These are phyloP conservation scores for Phalacrocorax brasilianus DNA, from an alignment of 2,113 vertebrate genomes.

Conservation along the genomic window DNA sequence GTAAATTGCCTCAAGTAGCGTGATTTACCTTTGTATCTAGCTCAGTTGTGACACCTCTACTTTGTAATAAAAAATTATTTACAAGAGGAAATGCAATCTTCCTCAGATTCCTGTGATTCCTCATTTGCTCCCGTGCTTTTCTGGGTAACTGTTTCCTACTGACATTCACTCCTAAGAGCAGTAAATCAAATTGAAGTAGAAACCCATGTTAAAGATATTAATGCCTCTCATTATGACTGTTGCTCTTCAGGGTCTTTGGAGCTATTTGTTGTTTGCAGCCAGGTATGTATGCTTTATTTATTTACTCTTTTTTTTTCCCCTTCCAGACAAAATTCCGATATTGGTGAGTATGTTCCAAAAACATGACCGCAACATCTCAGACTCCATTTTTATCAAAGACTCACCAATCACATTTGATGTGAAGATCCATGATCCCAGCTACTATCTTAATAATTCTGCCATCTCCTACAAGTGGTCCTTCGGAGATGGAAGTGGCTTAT, in stretches of 20 bases:
- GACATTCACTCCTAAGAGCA: neutral
- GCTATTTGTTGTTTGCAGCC: neutral
- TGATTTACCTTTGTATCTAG: neutral
- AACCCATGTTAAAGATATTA: neutral
- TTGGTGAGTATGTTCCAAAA: constrained; percentile 87
- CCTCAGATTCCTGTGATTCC: neutral
- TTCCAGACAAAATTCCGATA: constrained; percentile 88
- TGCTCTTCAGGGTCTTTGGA: neutral
- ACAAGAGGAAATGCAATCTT: neutral
- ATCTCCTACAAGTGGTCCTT: constrained; percentile 91
- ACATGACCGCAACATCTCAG: constrained; percentile 80
- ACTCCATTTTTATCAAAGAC: constrained; percentile 84
- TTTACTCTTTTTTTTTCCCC: neutral
- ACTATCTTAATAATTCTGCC: constrained; percentile 84
- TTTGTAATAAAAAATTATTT: neutral
- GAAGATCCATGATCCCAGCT: constrained; percentile 87
- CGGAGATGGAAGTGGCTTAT: constrained; percentile 83
- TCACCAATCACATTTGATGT: constrained; percentile 84
- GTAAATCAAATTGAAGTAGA: neutral
- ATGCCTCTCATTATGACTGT: neutral
- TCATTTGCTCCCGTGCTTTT: neutral
- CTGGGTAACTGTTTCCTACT: neutral
- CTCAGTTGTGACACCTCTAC: neutral
- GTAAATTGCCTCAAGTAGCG: neutral
- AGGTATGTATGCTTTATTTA: neutral